phyloP scores from a whole-genome alignment of 2,113 vertebrate species.

The Pelobates fuscus region DNA sequence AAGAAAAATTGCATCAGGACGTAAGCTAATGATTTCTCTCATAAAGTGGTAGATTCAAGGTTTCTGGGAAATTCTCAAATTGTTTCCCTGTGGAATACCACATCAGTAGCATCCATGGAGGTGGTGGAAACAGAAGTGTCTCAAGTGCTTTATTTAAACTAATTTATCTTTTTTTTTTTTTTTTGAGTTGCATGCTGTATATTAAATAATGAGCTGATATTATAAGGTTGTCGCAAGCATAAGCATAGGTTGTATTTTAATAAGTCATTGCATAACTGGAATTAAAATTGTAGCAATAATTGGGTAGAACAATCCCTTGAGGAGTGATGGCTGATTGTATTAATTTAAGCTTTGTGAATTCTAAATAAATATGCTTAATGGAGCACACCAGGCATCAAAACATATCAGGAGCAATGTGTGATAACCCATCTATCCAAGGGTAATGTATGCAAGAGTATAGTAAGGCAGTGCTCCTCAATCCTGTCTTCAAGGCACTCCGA shows the following conservation, averaged over 20 bases:
- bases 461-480: too few species aligned
- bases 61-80: neutral
- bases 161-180: constrained; percentile 29
- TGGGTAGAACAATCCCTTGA: constrained; percentile 4
- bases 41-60: neutral
- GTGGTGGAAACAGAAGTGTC: neutral
- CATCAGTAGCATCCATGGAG: constrained; percentile 11
- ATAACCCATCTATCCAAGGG: too few species aligned
- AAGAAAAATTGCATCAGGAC: constrained; percentile 4
- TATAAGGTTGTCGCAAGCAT: neutral
- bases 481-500: too few species aligned
- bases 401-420: too few species aligned
- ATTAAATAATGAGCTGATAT: constrained; percentile 33
- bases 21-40: neutral
- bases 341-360: neutral
- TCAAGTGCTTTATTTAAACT: neutral
- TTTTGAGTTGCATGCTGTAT: neutral
- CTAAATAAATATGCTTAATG: too few species aligned
- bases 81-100: neutral
- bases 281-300: constrained; percentile 8
- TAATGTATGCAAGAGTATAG: too few species aligned
- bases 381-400: too few species aligned
- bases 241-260: constrained; percentile 7
- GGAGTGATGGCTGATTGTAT: constrained; percentile 5
- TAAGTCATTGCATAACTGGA: neutral